phyloP scores from a whole-genome alignment of 35 echinoderm and acorn worm species.

The Apostichopus californicus region DNA sequence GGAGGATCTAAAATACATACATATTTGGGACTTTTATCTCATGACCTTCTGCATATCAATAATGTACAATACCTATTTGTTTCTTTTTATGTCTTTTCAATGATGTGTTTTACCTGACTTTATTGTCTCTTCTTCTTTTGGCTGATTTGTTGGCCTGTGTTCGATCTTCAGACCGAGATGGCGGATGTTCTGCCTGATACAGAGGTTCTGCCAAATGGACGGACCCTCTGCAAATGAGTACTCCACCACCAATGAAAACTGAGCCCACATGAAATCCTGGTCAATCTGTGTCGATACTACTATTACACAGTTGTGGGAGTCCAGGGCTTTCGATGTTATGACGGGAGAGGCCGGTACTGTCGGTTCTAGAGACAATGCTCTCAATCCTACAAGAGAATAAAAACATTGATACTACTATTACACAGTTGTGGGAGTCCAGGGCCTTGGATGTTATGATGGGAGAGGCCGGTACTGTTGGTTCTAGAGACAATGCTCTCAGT shows the following conservation, averaged over 20 bases:
- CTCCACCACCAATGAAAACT: constrained; percentile 76
- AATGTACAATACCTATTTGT: too few relatives aligned
- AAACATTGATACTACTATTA: constrained; percentile 21
- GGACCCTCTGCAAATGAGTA: constrained; percentile 21
- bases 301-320: constrained; percentile 71
- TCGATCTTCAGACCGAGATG: constrained; percentile 58
- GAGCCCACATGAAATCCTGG: constrained; percentile 84
- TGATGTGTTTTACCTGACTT: not conserved
- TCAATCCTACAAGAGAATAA: constrained; percentile 29
- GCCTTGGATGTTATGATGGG: constrained; percentile 29
- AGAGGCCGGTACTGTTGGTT: not conserved
- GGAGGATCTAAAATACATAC: too few relatives aligned
- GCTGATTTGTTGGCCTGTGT: not conserved
- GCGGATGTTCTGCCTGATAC: constrained; percentile 75
- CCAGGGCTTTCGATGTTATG: constrained; percentile 45
- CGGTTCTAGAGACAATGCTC: constrained; percentile 17
- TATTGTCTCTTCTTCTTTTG: not conserved
- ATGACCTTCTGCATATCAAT: too few relatives aligned
- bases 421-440: constrained; percentile 71
- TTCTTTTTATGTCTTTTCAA: too few relatives aligned
- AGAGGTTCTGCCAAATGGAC: constrained; percentile 67
- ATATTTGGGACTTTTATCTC: too few relatives aligned
- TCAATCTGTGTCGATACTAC: constrained; percentile 53
- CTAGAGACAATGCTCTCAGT: not conserved
- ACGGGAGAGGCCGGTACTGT: constrained; percentile 16